phyloP scores from a whole-genome alignment of 2,113 vertebrate genomes.

The Herpetotheres cachinnans region DNA sequence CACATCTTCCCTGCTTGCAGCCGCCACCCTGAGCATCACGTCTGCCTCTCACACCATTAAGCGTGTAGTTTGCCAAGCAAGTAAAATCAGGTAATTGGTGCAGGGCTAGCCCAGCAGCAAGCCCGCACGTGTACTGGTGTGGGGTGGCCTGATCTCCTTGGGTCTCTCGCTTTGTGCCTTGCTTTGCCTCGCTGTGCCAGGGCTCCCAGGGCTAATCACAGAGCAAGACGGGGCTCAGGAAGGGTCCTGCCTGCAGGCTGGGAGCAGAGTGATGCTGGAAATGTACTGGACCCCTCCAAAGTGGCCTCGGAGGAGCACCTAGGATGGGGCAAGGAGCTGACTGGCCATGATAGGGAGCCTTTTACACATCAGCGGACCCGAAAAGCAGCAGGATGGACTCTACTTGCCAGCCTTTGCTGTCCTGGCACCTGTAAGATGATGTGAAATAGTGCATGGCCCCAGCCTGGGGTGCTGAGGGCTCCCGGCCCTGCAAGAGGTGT shows the following conservation, averaged over 20 bases:
- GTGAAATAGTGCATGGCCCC: fast-evolving
- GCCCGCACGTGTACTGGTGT: fast-evolving
- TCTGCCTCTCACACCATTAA: background rate
- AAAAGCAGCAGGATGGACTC: background rate
- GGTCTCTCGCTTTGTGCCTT: background rate
- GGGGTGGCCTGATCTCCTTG: background rate
- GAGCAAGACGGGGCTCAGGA: background rate
- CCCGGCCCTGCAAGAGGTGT: background rate
- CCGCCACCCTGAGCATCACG: background rate
- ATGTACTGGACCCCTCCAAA: fast-evolving
- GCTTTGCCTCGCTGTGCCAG: fast-evolving
- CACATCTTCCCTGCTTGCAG: background rate
- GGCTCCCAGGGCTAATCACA: background rate
- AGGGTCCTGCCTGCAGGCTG: background rate
- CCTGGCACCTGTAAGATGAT: fast-evolving
- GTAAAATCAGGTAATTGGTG: background rate
- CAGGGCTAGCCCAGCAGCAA: background rate
- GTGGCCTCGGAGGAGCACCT: background rate
- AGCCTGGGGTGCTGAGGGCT: fast-evolving
- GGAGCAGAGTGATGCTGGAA: background rate
- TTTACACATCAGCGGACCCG: background rate
- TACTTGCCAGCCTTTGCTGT: background rate
- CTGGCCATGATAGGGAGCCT: fast-evolving
- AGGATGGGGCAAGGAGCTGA: fast-evolving
- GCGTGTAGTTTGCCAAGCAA: background rate